Percentiles rank a stretch among this genome's conserved stretches.
Conservation (phyloP, 2,797 vertebrate genomes). For the Micropoecilia bifurca region DNA sequence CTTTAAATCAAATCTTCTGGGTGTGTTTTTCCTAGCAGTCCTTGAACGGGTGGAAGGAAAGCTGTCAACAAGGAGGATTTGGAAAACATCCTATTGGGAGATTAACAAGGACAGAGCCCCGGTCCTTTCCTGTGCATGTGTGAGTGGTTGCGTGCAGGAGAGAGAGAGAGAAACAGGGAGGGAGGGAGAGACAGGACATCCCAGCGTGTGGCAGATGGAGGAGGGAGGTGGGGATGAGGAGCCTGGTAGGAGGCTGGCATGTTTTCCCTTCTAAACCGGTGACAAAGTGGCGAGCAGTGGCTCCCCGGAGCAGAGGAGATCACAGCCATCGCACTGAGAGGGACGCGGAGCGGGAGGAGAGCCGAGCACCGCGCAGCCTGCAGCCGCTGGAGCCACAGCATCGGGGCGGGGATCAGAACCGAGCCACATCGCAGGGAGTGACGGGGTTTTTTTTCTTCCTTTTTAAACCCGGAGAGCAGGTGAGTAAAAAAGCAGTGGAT, state of each 20-base stretch:
- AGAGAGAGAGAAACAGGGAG: conserved; percentile 44
- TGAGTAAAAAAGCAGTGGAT: background rate
- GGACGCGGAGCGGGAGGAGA: conserved; percentile 25
- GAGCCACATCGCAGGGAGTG: conserved; percentile 35
- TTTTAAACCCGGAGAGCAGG: conserved; percentile 42
- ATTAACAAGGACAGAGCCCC: conserved; percentile 60
- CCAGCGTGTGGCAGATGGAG: conserved; percentile 57
- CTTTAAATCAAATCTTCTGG: conserved; percentile 8
- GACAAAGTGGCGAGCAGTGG: conserved; percentile 62
- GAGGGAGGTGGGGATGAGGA: conserved; percentile 48
- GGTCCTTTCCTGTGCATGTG: conserved; percentile 27
- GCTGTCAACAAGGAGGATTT: conserved; percentile 71
- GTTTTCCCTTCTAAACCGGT: conserved; percentile 75
- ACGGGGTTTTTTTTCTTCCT: background rate
- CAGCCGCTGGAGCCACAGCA: conserved; percentile 33
- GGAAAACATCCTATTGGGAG: conserved; percentile 70
- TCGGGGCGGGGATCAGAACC: conserved; percentile 15
- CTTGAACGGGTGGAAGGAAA: conserved; percentile 31
- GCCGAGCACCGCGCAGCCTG: conserved; percentile 27
- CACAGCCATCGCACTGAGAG: conserved; percentile 38
- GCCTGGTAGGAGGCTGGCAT: conserved; percentile 62
- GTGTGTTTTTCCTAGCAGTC: conserved; percentile 12
- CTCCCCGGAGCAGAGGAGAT: conserved; percentile 53
- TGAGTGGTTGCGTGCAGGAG: conserved; percentile 10
- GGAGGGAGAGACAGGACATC: conserved; percentile 39